phyloP scores from a whole-genome alignment of 2,888 invertebrate genomes.

The Thyatira batis region DNA sequence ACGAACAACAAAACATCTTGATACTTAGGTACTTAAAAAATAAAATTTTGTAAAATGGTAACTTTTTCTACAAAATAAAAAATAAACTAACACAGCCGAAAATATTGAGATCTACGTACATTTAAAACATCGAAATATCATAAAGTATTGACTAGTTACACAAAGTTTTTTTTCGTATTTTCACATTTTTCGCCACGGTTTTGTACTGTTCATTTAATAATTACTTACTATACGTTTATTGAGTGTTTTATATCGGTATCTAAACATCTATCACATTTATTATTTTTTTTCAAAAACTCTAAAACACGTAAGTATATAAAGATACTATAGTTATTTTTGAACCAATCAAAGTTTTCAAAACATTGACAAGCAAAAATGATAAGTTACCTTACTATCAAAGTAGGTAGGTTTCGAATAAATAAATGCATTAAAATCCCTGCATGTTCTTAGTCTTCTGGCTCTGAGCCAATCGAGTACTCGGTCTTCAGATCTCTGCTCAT shows the following conservation, averaged over 20 bases:
- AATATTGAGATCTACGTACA: slow-evolving; percentile 62
- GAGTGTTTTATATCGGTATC: slow-evolving; percentile 17
- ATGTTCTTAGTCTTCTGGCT: slow-evolving; percentile 60
- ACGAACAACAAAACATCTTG: slow-evolving; percentile 5
- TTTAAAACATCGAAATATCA: slow-evolving; percentile 29
- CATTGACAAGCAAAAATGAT: slow-evolving; percentile 25
- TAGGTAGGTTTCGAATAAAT: neutral
- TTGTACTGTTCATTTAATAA: slow-evolving; percentile 15
- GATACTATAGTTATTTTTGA: slow-evolving; percentile 16
- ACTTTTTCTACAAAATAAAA: slow-evolving; percentile 28
- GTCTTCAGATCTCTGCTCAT: slow-evolving; percentile 64
- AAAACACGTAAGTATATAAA: slow-evolving; percentile 43
- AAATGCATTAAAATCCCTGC: slow-evolving; percentile 11
- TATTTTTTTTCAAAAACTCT: slow-evolving; percentile 30
- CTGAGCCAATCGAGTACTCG: slow-evolving; percentile 69
- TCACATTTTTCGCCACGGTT: slow-evolving; percentile 16
- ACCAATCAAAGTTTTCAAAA: neutral
- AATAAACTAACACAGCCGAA: slow-evolving; percentile 69
- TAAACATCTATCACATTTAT: slow-evolving; percentile 46
- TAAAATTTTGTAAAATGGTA: slow-evolving; percentile 17
- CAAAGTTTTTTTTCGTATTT: slow-evolving; percentile 12
- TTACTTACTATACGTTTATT: slow-evolving; percentile 15
- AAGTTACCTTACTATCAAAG: neutral
- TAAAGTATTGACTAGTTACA: slow-evolving; percentile 48
- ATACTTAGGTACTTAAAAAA: slow-evolving; percentile 8